Evolutionary conservation across 2,113 vertebrate genomes (phyloP).

Genomic region (Anas platyrhynchos): DNA sequence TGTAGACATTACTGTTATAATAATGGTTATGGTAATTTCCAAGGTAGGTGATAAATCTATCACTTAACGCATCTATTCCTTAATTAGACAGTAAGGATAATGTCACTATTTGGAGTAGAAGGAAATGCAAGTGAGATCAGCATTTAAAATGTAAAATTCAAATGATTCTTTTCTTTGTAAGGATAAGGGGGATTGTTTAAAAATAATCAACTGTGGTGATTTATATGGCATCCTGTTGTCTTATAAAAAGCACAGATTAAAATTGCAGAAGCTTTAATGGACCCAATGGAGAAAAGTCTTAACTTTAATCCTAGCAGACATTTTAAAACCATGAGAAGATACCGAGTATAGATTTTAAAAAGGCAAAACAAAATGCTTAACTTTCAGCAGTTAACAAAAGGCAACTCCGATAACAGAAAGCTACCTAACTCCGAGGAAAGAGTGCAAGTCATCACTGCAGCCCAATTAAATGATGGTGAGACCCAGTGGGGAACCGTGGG

Average conservation of each 20-base stretch:
- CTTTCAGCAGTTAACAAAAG: constrained; percentile 28
- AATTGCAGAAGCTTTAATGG: constrained; percentile 19
- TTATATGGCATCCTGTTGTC: neutral
- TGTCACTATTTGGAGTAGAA: constrained; percentile 5
- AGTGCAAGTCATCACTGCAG: neutral
- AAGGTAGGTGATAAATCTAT: constrained; percentile 17
- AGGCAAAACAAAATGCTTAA: constrained; percentile 39
- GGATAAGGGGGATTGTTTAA: neutral
- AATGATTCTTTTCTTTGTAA: neutral
- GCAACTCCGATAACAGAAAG: neutral
- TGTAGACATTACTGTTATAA: neutral
- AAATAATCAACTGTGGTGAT: constrained; percentile 17
- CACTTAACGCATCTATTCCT: neutral
- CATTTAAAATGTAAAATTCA: constrained; percentile 49
- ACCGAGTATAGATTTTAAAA: constrained; percentile 1
- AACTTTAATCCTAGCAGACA: constrained; percentile 36
- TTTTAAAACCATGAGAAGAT: constrained; percentile 9
- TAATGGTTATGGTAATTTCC: constrained; percentile 17
- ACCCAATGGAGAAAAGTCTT: neutral
- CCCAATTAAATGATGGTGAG: fast-evolving
- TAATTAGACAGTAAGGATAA: constrained; percentile 36
- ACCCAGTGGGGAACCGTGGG: neutral
- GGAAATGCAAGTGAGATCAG: neutral
- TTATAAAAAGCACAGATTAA: neutral
- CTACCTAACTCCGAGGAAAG: neutral